Conservation (phyloP, 2,888 invertebrate genomes). For the Volucella zonaria region DNA sequence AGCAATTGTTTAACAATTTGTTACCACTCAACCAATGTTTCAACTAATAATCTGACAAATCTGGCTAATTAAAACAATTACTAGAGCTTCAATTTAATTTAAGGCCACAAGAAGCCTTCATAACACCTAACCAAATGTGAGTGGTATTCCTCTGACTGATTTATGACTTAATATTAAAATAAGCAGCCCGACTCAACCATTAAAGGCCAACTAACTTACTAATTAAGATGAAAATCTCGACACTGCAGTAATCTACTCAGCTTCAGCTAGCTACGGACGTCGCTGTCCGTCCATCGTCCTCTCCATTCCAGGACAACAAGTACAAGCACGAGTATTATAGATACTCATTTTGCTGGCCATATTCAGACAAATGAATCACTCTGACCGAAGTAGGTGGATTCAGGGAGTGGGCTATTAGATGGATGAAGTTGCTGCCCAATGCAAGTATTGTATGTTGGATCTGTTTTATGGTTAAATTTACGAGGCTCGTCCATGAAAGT, state of each 20-base stretch:
- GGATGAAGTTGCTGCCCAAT: slow-evolving; percentile 30
- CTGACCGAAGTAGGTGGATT: slow-evolving; percentile 56
- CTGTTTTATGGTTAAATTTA: slow-evolving; percentile 3
- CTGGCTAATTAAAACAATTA: too few relatives aligned
- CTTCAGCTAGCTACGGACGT: neutral
- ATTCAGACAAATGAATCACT: slow-evolving; percentile 60
- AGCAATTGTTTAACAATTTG: too few relatives aligned
- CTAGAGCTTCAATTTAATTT: too few relatives aligned
- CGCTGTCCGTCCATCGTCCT: too few relatives aligned
- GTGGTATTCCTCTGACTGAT: slow-evolving; percentile 19
- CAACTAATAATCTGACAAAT: too few relatives aligned
- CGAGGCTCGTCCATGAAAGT: neutral
- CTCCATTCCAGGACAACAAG: slow-evolving; percentile 7
- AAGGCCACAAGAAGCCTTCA: too few relatives aligned
- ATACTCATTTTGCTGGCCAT: neutral
- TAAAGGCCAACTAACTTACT: slow-evolving; percentile 55
- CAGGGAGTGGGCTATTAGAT: slow-evolving; percentile 57
- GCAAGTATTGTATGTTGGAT: neutral
- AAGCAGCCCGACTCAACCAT: slow-evolving; percentile 28
- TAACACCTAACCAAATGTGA: neutral
- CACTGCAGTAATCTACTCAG: slow-evolving; percentile 40
- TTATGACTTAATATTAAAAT: slow-evolving; percentile 62
- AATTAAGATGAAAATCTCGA: slow-evolving; percentile 65
- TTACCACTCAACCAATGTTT: too few relatives aligned
- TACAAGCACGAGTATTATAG: neutral